Evolutionary conservation across 2,888 invertebrate genomes (phyloP), one percentile per base, ranked within the genome.

Genomic region (Gnatocerus cornutus): DNA sequence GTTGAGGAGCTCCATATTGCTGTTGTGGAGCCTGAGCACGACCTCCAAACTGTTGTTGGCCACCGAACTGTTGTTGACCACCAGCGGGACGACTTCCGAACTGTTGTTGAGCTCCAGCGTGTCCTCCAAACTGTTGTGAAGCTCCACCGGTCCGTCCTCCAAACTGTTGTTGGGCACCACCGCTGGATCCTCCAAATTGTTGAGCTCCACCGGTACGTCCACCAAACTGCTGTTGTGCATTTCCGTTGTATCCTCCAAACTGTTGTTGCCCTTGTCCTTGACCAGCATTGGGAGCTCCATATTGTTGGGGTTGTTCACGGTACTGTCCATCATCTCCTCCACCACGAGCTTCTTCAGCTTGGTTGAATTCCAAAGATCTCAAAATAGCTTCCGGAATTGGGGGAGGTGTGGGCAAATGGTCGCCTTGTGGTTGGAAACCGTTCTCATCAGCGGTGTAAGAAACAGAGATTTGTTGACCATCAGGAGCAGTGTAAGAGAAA

Each of bases 351-450:
- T 80, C 81, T 39, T 79, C 78, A 14, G 76, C 77, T 33, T 76
- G 66, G 66, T 80, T 79, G 50, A 77, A 76, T 66, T 78, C 76
- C 45, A 80, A 62, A 6, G 79, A 75, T 58, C 86, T 85, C 43
- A 86, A 83, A 74, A 89, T 89, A 21, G 86, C 88, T 65, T 87
- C 88, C 0, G 89, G 89, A 73, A 89, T 88, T 33, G 89, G 89
- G 0, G 89, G 89, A 0, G 89, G 86, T 0, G 89, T 89, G 10
- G 89, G 89, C 41, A 89, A 80, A 72, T 89, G 89, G 0, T 84
- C 86, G 0, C 89, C 89, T 69, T 86, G 82, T 0, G 89, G 85
- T 33, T 85, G 84, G 83, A 87, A 89, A 6, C 89, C 89, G 55
- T 88, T 83, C 78, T 88, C 88, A 71, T 89, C 89, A 66, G 89